These are phyloP conservation scores for Myotis planiceps DNA, from an alignment of 2,797 vertebrate species.

Conservation along the genomic window DNA sequence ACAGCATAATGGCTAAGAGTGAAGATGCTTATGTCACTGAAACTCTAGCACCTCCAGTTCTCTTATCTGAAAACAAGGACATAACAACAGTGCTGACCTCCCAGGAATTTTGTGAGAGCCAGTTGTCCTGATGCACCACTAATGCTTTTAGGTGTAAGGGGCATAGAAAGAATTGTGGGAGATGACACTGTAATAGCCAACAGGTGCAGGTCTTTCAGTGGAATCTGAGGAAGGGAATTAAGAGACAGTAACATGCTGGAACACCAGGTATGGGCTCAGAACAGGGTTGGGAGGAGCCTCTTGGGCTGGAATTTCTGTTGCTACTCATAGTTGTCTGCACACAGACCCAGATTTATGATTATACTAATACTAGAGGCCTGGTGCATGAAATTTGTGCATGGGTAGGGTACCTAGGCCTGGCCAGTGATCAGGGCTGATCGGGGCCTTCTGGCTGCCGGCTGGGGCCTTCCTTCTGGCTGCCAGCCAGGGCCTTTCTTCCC, in stretches of 20 bases:
- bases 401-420: too few relatives aligned
- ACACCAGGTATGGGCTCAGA: neutral
- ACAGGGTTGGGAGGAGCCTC: neutral
- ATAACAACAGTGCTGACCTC: neutral
- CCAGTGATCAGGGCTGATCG: too few relatives aligned
- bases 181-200: neutral
- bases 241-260: neutral
- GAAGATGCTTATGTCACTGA: neutral
- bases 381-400: too few relatives aligned
- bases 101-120: neutral
- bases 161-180: neutral
- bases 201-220: neutral
- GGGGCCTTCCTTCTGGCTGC: too few relatives aligned
- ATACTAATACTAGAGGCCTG: too few relatives aligned
- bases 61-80: neutral
- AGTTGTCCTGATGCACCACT: neutral
- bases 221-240: neutral
- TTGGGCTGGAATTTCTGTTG: neutral
- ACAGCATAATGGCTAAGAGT: neutral
- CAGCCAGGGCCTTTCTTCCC: too few relatives aligned
- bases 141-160: neutral
- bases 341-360: neutral
- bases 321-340: neutral
- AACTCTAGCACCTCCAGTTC: neutral
- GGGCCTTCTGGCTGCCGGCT: too few relatives aligned